Base-by-base conservation (phyloP, 2,113 vertebrate species). In the Pteropus alecto region DNA sequence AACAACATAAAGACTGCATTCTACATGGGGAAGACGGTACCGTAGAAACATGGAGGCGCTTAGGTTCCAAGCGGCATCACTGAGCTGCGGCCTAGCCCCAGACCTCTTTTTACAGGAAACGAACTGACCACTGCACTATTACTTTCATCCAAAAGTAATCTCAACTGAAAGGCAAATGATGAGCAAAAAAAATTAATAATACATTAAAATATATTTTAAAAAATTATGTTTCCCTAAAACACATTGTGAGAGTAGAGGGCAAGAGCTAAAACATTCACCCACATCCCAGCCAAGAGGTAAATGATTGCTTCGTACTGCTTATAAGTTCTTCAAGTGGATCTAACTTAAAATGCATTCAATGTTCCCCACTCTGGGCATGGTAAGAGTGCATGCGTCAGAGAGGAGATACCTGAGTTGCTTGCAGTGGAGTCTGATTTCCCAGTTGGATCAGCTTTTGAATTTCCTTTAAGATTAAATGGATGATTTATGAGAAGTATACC, bases 401-500 rank as follows among this genome's bases (percentile, higher is more conserved):
- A 90, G 58, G n/a, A 92, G 46, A 60, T 13, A 26, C 28, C 43
- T 3, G 13, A 61, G 63, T 13, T 41, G 46, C 48, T 26, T 33
- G 22, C 58, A 46, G 0, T n/a, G 21, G 33, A 65, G 24, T 94
- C 18, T 76, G 92, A 94, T n/a, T 94, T 78, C 82, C 65, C 78
- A 82, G 60, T 28, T 82, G 94, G 41, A 89, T 70, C 28, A 19
- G 60, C 46, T 60, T 88, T 88, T 67, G 21, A 97, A 90, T 76
- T 85, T 93, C 86, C 71, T 94, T 93, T 79, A 84, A 70, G 56
- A 87, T 54, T 94, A 76, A 70, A 71, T 43, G 71, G 77, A 51
- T 54, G 67, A 67, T 93, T 85, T 88, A 92, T 48, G 46, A 78
- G 85, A 61, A 71, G n/a, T 22, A 4, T 13, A 76, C 22, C 18